Evolutionary conservation across 2,113 vertebrate species (phyloP).

Genomic region (Alosa alosa): DNA sequence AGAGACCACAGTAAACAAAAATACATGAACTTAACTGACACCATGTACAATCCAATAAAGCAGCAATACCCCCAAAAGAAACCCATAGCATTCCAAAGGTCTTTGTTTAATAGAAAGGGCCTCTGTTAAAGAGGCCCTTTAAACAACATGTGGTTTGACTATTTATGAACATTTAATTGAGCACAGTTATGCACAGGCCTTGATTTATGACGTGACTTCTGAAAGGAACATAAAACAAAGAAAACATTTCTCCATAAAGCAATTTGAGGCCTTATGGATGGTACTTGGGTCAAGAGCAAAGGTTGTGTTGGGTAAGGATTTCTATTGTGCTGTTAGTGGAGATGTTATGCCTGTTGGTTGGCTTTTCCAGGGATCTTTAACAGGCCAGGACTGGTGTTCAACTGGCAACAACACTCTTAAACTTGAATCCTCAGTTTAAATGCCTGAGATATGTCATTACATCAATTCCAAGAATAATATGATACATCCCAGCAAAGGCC

Average conservation of each 20-base stretch:
- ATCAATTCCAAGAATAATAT: background rate
- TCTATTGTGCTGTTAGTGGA: background rate
- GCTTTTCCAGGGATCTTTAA: background rate
- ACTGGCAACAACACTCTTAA: background rate
- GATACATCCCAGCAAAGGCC: background rate
- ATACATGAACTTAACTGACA: slow-evolving; percentile 21
- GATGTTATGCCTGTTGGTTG: background rate
- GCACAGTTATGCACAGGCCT: slow-evolving; percentile 34
- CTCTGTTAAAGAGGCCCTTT: slow-evolving; percentile 28
- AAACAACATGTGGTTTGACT: slow-evolving; percentile 38
- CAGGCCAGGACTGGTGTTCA: background rate
- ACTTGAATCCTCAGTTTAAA: background rate
- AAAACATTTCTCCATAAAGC: slow-evolving; percentile 9
- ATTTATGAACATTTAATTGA: slow-evolving; percentile 44
- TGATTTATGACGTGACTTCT: background rate
- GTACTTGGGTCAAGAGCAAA: slow-evolving; percentile 3
- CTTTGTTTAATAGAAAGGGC: slow-evolving; percentile 29
- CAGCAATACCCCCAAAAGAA: slow-evolving; percentile 19
- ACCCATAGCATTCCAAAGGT: slow-evolving; percentile 29
- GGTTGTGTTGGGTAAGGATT: background rate
- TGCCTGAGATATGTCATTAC: background rate
- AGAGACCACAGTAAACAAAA: slow-evolving; percentile 13
- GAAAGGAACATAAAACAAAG: slow-evolving; percentile 15
- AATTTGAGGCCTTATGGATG: background rate
- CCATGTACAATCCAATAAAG: background rate